Evolutionary conservation across 2,113 vertebrate genomes (phyloP), one percentile per base, ranked within the genome.

Genomic region (Microtus montanus): DNA sequence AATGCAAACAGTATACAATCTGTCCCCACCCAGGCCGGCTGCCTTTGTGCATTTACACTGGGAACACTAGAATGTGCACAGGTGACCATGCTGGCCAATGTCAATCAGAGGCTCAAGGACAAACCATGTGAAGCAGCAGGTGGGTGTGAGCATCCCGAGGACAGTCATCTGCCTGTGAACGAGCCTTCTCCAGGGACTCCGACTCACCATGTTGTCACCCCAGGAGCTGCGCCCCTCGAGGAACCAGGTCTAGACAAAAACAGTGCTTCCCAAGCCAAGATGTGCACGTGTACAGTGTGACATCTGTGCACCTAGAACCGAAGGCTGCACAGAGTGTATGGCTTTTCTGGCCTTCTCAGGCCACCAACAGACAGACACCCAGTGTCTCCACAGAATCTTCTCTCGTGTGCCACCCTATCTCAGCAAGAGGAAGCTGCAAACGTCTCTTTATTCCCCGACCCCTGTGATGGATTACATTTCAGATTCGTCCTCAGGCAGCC

Each of bases 101-200:
- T 10, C 11, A 15, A 66, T 19, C 88, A n/a, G 13, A 15, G 19
- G 66, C 44, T 61, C 33, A 74, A 64, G 14, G 44, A 49, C 66
- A 70, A 15, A 49, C 20, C 11, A 22, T 47, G 44, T 13, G 30
- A 54, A 77, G 13, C 24, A 80, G 14, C 58, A 61, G 7, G 8
- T 33, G 44, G 66, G 66, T 9, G 0, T 1, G 38, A 1, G 1
- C 0, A 1, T 44, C 4, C 7, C 6, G n/a, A 8, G 54, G 22
- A n/a, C 12, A 54, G 14, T 20, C 15, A 2, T 6, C 49, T 14
- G 20, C 35, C 38, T 17, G 11, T 28, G 38, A 2, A 3, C 3
- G 54, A 28, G 63, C 75, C 70, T 73, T 1, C 58, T 87, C 79
- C 79, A 30, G 73, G 70, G 24, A 61, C 47, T 24, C 79, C 17